A percentile compares a stretch with the other conserved stretches of the same genome.
Conservation (phyloP, 2,888 invertebrate species). For the Horisme vitalbata region DNA sequence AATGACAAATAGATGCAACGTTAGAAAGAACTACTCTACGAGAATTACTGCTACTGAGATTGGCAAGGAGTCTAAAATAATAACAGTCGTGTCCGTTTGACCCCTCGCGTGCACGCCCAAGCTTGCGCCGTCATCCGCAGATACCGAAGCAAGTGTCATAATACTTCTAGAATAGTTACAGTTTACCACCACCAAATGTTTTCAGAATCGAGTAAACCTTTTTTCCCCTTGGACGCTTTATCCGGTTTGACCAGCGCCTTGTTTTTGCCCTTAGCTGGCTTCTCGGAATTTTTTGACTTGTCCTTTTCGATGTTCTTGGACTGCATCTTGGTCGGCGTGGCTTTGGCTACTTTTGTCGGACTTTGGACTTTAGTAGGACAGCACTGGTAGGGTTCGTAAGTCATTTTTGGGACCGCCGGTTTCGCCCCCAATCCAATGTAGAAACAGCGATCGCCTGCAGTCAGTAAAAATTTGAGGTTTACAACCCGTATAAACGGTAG, state of each 20-base stretch:
- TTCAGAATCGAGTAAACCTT: conserved; percentile 93
- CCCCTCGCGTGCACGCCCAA: conserved; percentile 61
- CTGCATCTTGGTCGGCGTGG: conserved; percentile 85
- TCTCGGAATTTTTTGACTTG: conserved; percentile 63
- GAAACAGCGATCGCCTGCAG: conserved; percentile 98
- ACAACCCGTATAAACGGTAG: conserved; percentile 74
- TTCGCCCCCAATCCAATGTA: conserved; percentile 97
- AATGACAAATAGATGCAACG: conserved; percentile 60
- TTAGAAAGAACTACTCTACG: conserved; percentile 54
- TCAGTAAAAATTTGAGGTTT: conserved; percentile 93
- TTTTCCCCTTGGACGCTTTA: conserved; percentile 85
- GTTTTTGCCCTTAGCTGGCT: conserved; percentile 71
- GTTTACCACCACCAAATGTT: conserved; percentile 92
- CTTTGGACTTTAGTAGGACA: conserved; percentile 93
- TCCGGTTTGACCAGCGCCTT: conserved; percentile 82
- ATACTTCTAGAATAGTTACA: conserved; percentile 42
- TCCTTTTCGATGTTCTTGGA: conserved; percentile 75
- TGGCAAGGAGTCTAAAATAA: conserved; percentile 46
- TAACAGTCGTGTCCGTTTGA: conserved; percentile 77
- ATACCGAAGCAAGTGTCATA: conserved; percentile 29
- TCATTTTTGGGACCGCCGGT: conserved; percentile 88
- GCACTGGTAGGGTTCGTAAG: conserved; percentile 96
- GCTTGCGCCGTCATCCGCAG: conserved; percentile 57
- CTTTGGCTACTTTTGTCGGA: conserved; percentile 91
- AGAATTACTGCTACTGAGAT: conserved; percentile 44